Evolutionary conservation across 1,140 invertebrate genomes (phyloP).

Genomic region (Notospermus geniculatus): DNA sequence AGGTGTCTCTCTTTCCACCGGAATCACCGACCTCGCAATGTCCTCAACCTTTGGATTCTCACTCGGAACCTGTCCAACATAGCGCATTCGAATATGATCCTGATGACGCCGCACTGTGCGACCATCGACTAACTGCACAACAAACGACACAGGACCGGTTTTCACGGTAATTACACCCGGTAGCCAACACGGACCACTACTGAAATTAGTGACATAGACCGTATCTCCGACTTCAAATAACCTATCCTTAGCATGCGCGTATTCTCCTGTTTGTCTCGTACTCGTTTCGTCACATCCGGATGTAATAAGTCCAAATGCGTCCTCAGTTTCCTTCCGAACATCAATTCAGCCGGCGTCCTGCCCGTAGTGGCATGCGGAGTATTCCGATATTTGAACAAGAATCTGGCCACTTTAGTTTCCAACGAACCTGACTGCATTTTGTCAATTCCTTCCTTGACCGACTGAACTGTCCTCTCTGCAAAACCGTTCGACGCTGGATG

Average conservation of each 20-base stretch:
- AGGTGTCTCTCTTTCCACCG: no score
- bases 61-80: no score
- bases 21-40: no score
- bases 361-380: no score
- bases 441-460: constrained; percentile 15
- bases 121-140: neutral
- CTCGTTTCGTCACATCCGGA: constrained; percentile 13
- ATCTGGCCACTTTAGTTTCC: neutral
- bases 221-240: neutral
- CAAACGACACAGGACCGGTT: neutral
- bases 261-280: constrained; percentile 6
- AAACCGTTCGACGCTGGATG: constrained; percentile 36
- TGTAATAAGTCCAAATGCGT: constrained; percentile 17
- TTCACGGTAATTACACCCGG: neutral
- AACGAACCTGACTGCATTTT: neutral
- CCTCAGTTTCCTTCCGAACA: constrained; percentile 15
- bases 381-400: constrained; percentile 15
- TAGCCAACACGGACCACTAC: neutral
- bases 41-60: no score
- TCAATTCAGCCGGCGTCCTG: constrained; percentile 21
- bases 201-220: neutral
- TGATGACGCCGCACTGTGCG: neutral
- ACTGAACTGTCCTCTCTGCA: constrained; percentile 19
- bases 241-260: constrained; percentile 1
- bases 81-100: no score